Percentiles rank a stretch among this genome's conserved stretches.
Evolutionary conservation across 30 jellyfish, hydroid and myxozoan species (phyloP).

Genomic region (Aurelia sp.): DNA sequence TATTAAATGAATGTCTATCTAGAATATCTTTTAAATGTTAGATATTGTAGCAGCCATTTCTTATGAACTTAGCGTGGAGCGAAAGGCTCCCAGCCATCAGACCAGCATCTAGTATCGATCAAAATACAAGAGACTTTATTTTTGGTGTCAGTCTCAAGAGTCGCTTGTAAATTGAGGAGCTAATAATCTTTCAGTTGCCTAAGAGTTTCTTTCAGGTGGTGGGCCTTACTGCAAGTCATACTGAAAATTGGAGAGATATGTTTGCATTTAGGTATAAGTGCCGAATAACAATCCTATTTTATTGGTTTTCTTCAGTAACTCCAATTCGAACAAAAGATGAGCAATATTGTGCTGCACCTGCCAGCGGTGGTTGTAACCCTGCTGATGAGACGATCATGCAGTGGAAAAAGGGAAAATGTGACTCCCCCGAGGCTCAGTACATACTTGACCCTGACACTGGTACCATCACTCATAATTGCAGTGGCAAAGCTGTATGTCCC

Average conservation of each 20-base stretch:
- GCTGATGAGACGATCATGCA: constrained; percentile 69
- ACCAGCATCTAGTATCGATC: neutral
- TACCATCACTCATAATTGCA: constrained; percentile 81
- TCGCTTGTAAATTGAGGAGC: too few relatives aligned
- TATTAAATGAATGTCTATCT: too few relatives aligned
- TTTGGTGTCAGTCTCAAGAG: neutral
- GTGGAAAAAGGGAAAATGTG: constrained; percentile 80
- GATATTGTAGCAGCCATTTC: too few relatives aligned
- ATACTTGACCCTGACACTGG: constrained; percentile 79
- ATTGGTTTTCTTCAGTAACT: constrained; percentile 30
- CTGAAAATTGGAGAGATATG: too few relatives aligned
- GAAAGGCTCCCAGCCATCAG: too few relatives aligned
- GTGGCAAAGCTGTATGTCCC: constrained; percentile 91
- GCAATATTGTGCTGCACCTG: constrained; percentile 78
- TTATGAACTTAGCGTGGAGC: too few relatives aligned
- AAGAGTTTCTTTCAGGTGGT: too few relatives aligned
- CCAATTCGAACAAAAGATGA: constrained; percentile 49
- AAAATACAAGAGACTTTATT: neutral
- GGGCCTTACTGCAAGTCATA: too few relatives aligned
- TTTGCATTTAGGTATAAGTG: too few relatives aligned
- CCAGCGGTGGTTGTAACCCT: constrained; percentile 79
- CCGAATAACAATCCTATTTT: neutral
- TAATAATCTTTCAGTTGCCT: too few relatives aligned
- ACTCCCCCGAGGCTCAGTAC: constrained; percentile 77
- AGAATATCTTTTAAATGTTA: too few relatives aligned